A percentile compares a stretch with the other conserved stretches of the same genome.
These are phyloP conservation scores for Chionis minor DNA, from an alignment of 2,113 vertebrate species.

Conservation along the genomic window DNA sequence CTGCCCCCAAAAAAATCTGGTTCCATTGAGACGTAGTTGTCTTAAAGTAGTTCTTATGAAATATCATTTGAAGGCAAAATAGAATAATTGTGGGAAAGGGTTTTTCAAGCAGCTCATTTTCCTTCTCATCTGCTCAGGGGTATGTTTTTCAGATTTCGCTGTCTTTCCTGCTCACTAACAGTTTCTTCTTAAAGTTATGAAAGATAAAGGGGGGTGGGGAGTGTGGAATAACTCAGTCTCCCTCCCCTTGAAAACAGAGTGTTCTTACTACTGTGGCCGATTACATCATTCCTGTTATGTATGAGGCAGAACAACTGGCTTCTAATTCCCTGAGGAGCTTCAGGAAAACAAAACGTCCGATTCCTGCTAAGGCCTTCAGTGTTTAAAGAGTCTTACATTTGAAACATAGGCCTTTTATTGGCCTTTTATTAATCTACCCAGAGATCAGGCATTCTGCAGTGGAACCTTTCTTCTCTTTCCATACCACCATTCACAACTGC, in stretches of 20 bases:
- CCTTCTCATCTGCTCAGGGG: neutral
- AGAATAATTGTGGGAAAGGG: conserved; percentile 28
- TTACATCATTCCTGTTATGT: conserved; percentile 2
- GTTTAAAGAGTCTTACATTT: neutral
- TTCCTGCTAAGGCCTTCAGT: conserved; percentile 5
- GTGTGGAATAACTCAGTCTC: neutral
- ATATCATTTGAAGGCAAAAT: conserved; percentile 33
- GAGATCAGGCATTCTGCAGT: neutral
- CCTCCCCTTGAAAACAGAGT: neutral
- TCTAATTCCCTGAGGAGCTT: conserved; percentile 4
- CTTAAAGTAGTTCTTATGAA: conserved; percentile 46
- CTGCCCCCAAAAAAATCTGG: conserved; percentile 9
- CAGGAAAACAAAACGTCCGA: conserved; percentile 4
- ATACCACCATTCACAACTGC: neutral
- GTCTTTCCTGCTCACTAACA: neutral
- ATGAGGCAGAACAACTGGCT: conserved; percentile 42
- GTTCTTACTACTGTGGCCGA: neutral
- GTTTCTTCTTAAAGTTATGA: neutral
- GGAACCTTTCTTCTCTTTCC: neutral
- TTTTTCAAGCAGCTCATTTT: conserved; percentile 26
- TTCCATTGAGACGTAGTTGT: conserved; percentile 32
- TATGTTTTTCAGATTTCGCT: conserved; percentile 15
- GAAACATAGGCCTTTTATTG: neutral
- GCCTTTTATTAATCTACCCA: neutral
- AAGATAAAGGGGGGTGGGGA: neutral